phyloP scores from a whole-genome alignment of 1,140 invertebrate genomes.

The Rhagoletis zephyria region DNA sequence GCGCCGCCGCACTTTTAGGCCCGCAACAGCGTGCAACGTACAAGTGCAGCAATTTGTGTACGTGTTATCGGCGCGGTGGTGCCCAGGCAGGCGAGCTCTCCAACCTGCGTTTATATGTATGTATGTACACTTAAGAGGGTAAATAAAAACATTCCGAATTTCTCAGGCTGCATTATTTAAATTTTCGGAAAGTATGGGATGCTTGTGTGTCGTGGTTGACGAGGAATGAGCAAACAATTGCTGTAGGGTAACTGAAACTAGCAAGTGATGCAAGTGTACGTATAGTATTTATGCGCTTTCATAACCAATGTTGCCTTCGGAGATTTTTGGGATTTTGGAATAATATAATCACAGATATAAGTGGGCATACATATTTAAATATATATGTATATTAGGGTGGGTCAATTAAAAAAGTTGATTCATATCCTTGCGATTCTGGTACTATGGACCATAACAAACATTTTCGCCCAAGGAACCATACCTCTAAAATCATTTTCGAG shows the following conservation, averaged over 20 bases:
- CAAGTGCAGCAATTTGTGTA: too few species aligned
- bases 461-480: too few species aligned
- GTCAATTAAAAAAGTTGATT: too few species aligned
- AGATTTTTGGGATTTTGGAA: background rate
- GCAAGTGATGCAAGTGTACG: background rate
- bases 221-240: background rate
- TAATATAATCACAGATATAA: too few species aligned
- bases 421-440: too few species aligned
- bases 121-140: background rate
- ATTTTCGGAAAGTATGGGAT: slow-evolving; percentile 10
- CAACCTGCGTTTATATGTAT: background rate
- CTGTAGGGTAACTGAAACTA: too few species aligned
- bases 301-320: background rate
- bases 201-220: background rate
- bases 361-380: too few species aligned
- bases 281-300: background rate
- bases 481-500: too few species aligned
- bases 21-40: too few species aligned
- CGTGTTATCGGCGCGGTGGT: too few species aligned
- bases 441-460: too few species aligned
- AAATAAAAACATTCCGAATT: slow-evolving; percentile 28
- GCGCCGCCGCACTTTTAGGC: background rate
- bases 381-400: too few species aligned
- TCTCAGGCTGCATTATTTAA: slow-evolving; percentile 14
- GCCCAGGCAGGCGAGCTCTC: background rate